Evolutionary conservation across 2,797 vertebrate genomes (phyloP).

Genomic region (Corythornis leucogaster): DNA sequence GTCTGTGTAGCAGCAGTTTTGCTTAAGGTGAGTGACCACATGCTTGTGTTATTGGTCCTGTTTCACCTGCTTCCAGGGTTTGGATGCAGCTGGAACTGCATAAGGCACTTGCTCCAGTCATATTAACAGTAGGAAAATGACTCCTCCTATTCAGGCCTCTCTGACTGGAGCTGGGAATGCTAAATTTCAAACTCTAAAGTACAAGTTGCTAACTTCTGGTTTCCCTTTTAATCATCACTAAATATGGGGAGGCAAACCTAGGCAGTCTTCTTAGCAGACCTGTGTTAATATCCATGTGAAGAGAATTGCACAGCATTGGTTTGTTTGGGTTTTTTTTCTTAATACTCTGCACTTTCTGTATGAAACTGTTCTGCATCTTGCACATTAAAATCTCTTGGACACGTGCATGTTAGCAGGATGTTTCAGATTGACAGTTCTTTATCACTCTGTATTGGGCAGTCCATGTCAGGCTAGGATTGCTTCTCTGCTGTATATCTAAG

Average conservation of each 20-base stretch:
- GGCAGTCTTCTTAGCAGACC: neutral
- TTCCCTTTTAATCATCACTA: neutral
- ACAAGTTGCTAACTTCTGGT: neutral
- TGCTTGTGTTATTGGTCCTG: neutral
- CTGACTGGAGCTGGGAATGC: neutral
- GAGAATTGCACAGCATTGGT: neutral
- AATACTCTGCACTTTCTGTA: neutral
- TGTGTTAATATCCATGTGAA: neutral
- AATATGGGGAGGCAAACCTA: neutral
- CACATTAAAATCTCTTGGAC: neutral
- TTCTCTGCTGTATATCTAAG: neutral
- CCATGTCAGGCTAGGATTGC: neutral
- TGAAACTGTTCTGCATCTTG: neutral
- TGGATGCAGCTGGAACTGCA: neutral
- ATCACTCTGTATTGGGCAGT: rapidly evolving
- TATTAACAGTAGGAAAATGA: neutral
- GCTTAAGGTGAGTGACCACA: neutral
- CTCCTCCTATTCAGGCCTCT: neutral
- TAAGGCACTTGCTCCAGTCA: rapidly evolving
- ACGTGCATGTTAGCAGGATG: rapidly evolving
- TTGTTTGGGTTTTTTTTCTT: neutral
- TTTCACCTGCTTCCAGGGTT: neutral
- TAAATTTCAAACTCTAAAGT: neutral
- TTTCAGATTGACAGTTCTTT: neutral
- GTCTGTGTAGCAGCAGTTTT: neutral